Evolutionary conservation across 64 coral and sea anemone species (phyloP).

Genomic region (Stichodactyla helianthus): DNA sequence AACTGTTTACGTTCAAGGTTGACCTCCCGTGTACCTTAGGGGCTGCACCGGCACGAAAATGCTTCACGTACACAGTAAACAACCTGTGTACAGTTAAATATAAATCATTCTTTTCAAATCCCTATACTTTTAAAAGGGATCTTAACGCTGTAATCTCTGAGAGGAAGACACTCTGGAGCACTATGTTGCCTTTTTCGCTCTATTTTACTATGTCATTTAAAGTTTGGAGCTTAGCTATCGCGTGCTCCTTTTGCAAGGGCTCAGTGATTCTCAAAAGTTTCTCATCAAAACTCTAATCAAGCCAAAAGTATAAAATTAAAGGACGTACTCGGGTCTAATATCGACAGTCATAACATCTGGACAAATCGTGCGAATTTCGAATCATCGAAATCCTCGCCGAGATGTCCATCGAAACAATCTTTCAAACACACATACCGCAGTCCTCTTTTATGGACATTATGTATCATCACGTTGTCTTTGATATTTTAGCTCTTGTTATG

Average conservation of each 20-base stretch:
- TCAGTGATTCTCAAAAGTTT: conserved; percentile 12
- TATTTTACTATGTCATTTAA: background rate
- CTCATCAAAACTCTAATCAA: background rate
- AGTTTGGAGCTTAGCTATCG: background rate
- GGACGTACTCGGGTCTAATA: background rate
- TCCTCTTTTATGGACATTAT: background rate
- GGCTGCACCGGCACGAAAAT: background rate
- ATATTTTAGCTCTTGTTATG: too few relatives aligned
- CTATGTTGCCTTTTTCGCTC: background rate
- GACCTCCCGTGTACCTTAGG: background rate
- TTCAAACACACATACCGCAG: background rate
- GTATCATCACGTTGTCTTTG: background rate
- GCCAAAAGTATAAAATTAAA: background rate
- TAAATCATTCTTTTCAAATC: background rate
- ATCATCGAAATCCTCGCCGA: background rate
- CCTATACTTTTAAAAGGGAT: background rate
- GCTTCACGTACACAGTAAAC: background rate
- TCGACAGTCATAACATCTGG: background rate
- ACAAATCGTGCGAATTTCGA: background rate
- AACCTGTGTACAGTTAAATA: background rate
- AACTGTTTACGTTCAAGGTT: background rate
- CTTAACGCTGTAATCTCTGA: background rate
- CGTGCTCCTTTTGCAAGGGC: background rate
- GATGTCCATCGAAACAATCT: background rate
- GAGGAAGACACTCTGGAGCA: background rate